These are phyloP conservation scores for Podilymbus podiceps DNA, from an alignment of 2,113 vertebrate genomes.

Conservation along the genomic window DNA sequence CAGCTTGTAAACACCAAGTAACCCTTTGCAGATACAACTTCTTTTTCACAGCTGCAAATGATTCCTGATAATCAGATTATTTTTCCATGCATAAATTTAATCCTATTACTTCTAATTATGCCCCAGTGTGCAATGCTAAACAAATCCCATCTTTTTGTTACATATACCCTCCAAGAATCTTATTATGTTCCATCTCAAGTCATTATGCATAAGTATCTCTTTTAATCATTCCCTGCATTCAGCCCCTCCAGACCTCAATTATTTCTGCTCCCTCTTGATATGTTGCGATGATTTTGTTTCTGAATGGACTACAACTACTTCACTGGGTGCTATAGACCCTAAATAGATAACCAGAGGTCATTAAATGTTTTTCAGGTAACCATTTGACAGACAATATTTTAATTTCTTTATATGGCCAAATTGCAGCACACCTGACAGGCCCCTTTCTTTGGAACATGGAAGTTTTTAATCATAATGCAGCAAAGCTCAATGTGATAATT, in stretches of 20 bases:
- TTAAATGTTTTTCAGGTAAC: background rate
- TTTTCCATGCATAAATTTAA: conserved; percentile 5
- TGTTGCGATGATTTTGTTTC: background rate
- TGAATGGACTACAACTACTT: background rate
- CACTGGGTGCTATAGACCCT: background rate
- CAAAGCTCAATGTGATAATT: background rate
- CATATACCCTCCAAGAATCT: conserved; percentile 33
- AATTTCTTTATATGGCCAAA: background rate
- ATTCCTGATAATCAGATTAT: conserved; percentile 31
- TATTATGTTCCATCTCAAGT: conserved; percentile 25
- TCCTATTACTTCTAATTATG: conserved; percentile 48
- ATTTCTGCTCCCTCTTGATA: conserved; percentile 39
- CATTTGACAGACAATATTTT: background rate
- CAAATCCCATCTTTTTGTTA: conserved; percentile 39
- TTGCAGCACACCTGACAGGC: background rate
- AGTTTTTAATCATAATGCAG: background rate
- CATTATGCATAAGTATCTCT: conserved; percentile 14
- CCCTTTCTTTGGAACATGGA: background rate
- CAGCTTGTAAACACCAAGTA: background rate
- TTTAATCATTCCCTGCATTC: conserved; percentile 56
- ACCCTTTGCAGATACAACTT: background rate
- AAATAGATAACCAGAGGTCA: background rate
- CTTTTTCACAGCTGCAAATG: background rate
- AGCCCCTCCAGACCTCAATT: conserved; percentile 55
- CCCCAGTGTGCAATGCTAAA: background rate